Evolutionary conservation across 2,113 vertebrate genomes (phyloP), one percentile per base, ranked within the genome.

Genomic region (Myodes glareolus): DNA sequence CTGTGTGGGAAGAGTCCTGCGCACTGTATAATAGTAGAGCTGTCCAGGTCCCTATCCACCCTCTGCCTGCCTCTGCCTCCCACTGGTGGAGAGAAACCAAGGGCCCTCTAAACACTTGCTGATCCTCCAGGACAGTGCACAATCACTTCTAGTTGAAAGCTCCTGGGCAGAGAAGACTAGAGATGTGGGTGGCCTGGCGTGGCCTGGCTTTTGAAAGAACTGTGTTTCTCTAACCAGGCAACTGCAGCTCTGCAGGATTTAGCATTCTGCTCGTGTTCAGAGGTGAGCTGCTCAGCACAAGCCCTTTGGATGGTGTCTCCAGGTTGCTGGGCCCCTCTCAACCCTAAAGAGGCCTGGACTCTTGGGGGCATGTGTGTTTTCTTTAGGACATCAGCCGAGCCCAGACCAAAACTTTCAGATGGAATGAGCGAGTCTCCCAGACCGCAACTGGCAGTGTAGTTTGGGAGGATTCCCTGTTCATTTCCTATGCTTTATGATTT

Each of bases 381-480:
- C 68, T 90, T 95, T 87, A 72, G 0, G 3, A 17, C 81, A 45
- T 82, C 90, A 84, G 45, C 47, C 80, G 72, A 97, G 92, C 65
- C 58, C 88, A 67, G 73, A 90, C 80, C 94, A 95, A 95, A 96
- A 96, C 94, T 96, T 96, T 96, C 85, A 93, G 95, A 97, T 67
- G 88, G 89, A 72, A 94, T 7, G 27, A 94, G 82, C 65, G 68
- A 81, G 33, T 90, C 94, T 96, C 86, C 55, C 0, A 39, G 78
- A 94, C 39, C 1, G 73, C 91, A 95, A 94, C 77, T 73, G 82
- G 86, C 63, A 80, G 86, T 12, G 0, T 84, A 50, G n/a, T 97
- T 97, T 96, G 92, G 96, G 97, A 98, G 94, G 96, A 95, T 97
- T 97, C 97, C 72, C 91, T 97, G 96, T 97, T 97, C 95, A 97